phyloP scores from a whole-genome alignment of 2,888 invertebrate species.

The Liopterus haemorrhoidalis region DNA sequence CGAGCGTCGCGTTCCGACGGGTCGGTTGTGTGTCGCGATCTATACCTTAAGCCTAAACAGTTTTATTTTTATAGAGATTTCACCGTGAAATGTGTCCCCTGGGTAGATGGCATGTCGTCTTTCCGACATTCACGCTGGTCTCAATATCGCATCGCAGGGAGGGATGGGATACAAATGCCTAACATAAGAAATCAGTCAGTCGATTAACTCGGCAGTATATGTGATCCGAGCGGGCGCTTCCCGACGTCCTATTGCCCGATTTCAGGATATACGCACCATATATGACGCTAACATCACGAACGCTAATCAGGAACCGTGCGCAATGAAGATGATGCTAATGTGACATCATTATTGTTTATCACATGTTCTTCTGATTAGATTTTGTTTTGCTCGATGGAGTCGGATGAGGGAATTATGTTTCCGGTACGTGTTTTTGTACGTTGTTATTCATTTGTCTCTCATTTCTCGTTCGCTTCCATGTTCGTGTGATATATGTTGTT shows the following conservation, averaged over 20 bases:
- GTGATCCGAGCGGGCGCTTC: constrained; percentile 33
- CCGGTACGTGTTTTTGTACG: neutral
- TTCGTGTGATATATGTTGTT: no score
- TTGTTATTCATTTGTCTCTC: constrained; percentile 6
- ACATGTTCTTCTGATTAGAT: constrained; percentile 38
- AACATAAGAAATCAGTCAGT: constrained; percentile 19
- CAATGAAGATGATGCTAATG: constrained; percentile 6
- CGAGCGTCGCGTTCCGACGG: neutral
- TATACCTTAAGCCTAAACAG: constrained; percentile 2
- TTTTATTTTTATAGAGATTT: constrained; percentile 20
- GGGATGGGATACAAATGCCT: constrained; percentile 6
- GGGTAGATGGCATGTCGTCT: neutral
- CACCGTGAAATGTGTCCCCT: constrained; percentile 11
- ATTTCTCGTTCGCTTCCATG: neutral
- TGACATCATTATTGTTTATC: constrained; percentile 38
- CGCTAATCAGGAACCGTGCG: constrained; percentile 38
- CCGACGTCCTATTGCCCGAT: constrained; percentile 23
- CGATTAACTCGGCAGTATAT: constrained; percentile 15
- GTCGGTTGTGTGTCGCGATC: neutral
- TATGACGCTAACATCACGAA: constrained; percentile 33
- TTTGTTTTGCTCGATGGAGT: constrained; percentile 32
- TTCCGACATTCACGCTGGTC: neutral
- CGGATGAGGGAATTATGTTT: constrained; percentile 2
- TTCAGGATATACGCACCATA: constrained; percentile 43
- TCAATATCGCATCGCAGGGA: neutral